phyloP scores from a whole-genome alignment of 2,113 vertebrate species.

The Dipodomys stephensi region DNA sequence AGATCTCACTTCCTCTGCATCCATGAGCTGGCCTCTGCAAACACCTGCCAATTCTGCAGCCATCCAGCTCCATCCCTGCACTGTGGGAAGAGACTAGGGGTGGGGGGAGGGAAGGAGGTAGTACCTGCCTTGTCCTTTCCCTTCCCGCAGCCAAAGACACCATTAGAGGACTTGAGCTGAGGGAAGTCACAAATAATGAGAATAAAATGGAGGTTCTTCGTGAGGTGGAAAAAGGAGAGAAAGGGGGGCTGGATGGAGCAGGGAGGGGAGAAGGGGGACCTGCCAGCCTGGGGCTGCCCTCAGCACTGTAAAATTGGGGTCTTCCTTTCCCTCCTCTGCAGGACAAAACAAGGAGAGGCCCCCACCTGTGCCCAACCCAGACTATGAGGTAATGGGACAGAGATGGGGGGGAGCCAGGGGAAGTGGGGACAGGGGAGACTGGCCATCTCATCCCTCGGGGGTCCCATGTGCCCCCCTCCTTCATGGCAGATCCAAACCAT shows the following conservation, averaged over 20 bases:
- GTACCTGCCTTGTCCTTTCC: not conserved
- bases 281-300: no score
- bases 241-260: accelerated
- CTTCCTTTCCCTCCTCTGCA: conserved; percentile 66
- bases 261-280: not conserved
- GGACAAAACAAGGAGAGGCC: conserved; percentile 86
- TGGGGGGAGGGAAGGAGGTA: not conserved
- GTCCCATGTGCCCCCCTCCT: not conserved
- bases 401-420: not conserved
- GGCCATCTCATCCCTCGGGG: not conserved
- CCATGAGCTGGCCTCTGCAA: not conserved
- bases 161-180: not conserved
- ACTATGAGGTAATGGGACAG: conserved; percentile 87
- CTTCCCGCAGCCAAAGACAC: not conserved
- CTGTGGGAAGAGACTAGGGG: not conserved
- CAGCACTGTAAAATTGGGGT: not conserved
- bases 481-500: not conserved
- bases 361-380: conserved; percentile 89
- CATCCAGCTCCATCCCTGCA: not conserved
- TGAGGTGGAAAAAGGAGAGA: not conserved
- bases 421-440: not conserved
- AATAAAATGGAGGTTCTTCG: not conserved
- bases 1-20: not conserved
- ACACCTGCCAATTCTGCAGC: not conserved
- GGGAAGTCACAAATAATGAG: not conserved